These are phyloP conservation scores for Spicauda simplicius DNA, from an alignment of 2,888 invertebrate genomes.

Conservation along the genomic window DNA sequence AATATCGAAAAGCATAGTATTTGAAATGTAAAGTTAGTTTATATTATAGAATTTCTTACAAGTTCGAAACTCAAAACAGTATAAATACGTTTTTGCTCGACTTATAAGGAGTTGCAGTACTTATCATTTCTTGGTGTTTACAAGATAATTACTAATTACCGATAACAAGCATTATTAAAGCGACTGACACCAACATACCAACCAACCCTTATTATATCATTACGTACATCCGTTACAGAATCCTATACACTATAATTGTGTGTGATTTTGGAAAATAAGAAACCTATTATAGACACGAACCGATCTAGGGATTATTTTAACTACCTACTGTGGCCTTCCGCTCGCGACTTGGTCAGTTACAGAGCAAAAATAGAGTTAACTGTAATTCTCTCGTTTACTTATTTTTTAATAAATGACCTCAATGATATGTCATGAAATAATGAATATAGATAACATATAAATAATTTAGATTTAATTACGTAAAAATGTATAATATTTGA, in stretches of 20 bases:
- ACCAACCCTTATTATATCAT: slow-evolving; percentile 48
- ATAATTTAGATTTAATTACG: no score
- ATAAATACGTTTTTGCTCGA: slow-evolving; percentile 1
- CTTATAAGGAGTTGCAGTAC: background rate
- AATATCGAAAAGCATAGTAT: no score
- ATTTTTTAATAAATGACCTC: no score
- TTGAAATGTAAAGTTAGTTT: no score
- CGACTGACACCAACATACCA: slow-evolving; percentile 26
- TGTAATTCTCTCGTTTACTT: background rate
- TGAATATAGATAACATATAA: no score
- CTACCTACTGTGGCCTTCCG: slow-evolving; percentile 15
- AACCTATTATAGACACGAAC: slow-evolving; percentile 42
- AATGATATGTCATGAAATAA: no score
- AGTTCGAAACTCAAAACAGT: no score
- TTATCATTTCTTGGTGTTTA: slow-evolving; percentile 23
- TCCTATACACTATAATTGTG: slow-evolving; percentile 40
- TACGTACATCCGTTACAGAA: slow-evolving; percentile 45
- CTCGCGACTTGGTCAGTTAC: slow-evolving; percentile 6
- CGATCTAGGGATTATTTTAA: slow-evolving; percentile 13
- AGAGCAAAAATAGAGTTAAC: background rate
- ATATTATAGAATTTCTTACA: no score
- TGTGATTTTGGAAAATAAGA: slow-evolving; percentile 44
- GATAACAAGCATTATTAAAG: slow-evolving; percentile 32
- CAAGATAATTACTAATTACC: slow-evolving; percentile 25
- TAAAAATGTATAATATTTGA: no score